A percentile compares a stretch with the other conserved stretches of the same genome.
Evolutionary conservation across 2,888 invertebrate species (phyloP).

Genomic region (Trichogramma evanescens): DNA sequence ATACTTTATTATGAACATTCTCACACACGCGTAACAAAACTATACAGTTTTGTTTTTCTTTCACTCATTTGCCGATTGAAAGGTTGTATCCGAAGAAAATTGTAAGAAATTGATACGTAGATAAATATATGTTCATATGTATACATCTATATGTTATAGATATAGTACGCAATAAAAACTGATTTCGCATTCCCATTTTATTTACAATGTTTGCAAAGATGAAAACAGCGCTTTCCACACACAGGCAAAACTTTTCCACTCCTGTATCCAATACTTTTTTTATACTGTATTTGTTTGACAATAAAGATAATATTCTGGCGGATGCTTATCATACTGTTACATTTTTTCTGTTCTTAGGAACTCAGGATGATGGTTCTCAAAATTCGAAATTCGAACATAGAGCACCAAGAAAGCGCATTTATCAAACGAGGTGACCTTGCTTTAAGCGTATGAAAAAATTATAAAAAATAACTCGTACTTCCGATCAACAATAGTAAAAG

Average conservation of each 20-base stretch:
- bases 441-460: background rate
- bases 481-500: slow-evolving; percentile 6
- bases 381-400: slow-evolving; percentile 10
- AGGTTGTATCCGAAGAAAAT: slow-evolving; percentile 42
- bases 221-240: slow-evolving; percentile 32
- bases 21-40: no score
- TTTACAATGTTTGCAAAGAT: slow-evolving; percentile 36
- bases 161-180: slow-evolving; percentile 41
- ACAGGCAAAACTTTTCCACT: slow-evolving; percentile 26
- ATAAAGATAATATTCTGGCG: slow-evolving; percentile 32
- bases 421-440: slow-evolving; percentile 1
- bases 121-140: slow-evolving; percentile 34
- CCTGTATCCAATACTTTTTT: slow-evolving; percentile 2
- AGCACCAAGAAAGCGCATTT: slow-evolving; percentile 34
- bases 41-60: background rate
- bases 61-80: slow-evolving; percentile 23
- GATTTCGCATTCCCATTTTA: slow-evolving; percentile 38
- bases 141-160: slow-evolving; percentile 30
- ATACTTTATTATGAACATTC: no score
- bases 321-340: slow-evolving; percentile 30
- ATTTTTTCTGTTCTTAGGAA: slow-evolving; percentile 40
- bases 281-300: slow-evolving; percentile 23
- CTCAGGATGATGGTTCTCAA: slow-evolving; percentile 40
- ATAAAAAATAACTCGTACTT: background rate
- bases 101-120: slow-evolving; percentile 38